Evolutionary conservation across 2,797 vertebrate species (phyloP).

Genomic region (Fringilla coelebs): DNA sequence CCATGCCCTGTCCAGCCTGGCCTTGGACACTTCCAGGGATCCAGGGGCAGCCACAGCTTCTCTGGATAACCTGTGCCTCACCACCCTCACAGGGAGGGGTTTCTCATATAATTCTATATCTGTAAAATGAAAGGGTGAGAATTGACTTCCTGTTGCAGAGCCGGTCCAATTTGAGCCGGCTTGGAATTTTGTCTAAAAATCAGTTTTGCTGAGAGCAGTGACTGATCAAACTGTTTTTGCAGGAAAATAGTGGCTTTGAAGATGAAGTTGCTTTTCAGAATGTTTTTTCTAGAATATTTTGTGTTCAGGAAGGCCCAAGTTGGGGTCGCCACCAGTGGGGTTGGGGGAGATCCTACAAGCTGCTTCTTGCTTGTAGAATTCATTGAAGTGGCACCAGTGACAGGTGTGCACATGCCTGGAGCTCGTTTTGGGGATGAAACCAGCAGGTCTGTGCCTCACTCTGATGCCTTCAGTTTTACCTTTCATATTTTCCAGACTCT

Average conservation of each 20-base stretch:
- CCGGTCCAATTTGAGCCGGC: neutral
- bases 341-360: neutral
- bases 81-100: neutral
- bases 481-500: neutral
- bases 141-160: fast-evolving
- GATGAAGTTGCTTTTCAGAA: neutral
- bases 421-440: neutral
- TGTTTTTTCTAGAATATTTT: neutral
- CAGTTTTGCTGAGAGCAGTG: fast-evolving
- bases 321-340: neutral
- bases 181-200: neutral
- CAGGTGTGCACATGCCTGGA: neutral
- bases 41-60: neutral
- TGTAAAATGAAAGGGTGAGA: neutral
- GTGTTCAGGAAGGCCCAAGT: neutral
- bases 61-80: neutral
- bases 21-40: neutral
- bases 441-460: neutral
- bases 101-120: fast-evolving
- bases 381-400: fast-evolving
- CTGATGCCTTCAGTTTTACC: neutral
- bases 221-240: neutral
- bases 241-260: neutral
- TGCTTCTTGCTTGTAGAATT: neutral
- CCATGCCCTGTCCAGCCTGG: neutral